phyloP scores from a whole-genome alignment of 2,113 vertebrate species.

The Casuarius casuarius region DNA sequence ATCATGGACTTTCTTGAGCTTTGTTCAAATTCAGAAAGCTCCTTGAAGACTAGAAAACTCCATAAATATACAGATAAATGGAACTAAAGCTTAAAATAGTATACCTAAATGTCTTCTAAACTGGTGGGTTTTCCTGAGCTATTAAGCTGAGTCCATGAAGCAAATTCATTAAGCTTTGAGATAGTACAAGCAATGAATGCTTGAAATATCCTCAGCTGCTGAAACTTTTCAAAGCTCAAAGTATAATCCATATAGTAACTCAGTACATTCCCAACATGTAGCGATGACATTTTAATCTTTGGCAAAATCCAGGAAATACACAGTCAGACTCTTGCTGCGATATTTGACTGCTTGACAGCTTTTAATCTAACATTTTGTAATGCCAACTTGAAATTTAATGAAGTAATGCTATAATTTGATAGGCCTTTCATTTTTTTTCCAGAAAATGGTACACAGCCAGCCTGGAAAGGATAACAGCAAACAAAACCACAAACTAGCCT shows the following conservation, averaged over 20 bases:
- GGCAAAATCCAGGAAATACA: neutral
- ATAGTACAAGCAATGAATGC: neutral
- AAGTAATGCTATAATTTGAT: neutral
- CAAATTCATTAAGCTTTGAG: constrained; percentile 2
- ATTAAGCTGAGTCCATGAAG: neutral
- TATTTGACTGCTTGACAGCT: constrained; percentile 17
- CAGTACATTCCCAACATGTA: constrained; percentile 4
- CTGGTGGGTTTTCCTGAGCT: neutral
- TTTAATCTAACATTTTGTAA: constrained; percentile 17
- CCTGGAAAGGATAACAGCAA: neutral
- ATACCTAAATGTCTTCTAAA: constrained; percentile 3
- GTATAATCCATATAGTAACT: constrained; percentile 61
- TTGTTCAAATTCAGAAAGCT: neutral
- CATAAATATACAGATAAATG: neutral
- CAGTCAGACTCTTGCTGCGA: neutral
- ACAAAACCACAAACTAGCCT: neutral
- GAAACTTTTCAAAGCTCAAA: constrained; percentile 58
- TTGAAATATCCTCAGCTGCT: constrained; percentile 57
- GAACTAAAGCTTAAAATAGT: neutral
- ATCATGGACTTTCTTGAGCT: neutral
- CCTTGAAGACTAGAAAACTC: neutral
- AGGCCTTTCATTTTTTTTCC: neutral
- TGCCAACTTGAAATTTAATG: neutral
- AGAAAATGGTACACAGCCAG: neutral
- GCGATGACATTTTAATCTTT: constrained; percentile 50